Evolutionary conservation across 2,888 invertebrate genomes (phyloP).

Genomic region (Osedax fenrisi): DNA sequence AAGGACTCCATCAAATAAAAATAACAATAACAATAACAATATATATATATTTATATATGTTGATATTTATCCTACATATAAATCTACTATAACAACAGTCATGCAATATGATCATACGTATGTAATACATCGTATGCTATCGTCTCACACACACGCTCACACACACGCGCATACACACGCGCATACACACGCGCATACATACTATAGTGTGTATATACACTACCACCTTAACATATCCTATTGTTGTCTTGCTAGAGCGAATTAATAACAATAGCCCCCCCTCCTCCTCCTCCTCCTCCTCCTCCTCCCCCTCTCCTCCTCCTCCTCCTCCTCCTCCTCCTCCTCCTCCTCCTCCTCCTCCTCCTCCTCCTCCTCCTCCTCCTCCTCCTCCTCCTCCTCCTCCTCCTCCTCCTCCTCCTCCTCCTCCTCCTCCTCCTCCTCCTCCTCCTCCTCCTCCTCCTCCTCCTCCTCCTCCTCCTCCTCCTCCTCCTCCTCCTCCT

Average conservation of each 20-base stretch:
- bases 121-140: too few relatives aligned
- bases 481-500: neutral
- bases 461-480: neutral
- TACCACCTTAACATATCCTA: neutral
- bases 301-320: neutral
- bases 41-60: too few relatives aligned
- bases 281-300: neutral
- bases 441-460: neutral
- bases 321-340: neutral
- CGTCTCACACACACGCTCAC: too few relatives aligned
- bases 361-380: too few relatives aligned
- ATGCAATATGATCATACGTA: too few relatives aligned
- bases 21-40: too few relatives aligned
- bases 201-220: too few relatives aligned
- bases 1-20: too few relatives aligned
- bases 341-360: neutral
- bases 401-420: conserved; percentile 1
- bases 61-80: too few relatives aligned
- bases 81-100: too few relatives aligned
- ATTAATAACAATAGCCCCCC: neutral
- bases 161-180: neutral
- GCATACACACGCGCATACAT: too few relatives aligned
- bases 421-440: neutral
- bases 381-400: neutral
- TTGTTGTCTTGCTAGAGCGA: neutral